Evolutionary conservation across 2,888 invertebrate species (phyloP).

Genomic region (Fabriciana adippe): DNA sequence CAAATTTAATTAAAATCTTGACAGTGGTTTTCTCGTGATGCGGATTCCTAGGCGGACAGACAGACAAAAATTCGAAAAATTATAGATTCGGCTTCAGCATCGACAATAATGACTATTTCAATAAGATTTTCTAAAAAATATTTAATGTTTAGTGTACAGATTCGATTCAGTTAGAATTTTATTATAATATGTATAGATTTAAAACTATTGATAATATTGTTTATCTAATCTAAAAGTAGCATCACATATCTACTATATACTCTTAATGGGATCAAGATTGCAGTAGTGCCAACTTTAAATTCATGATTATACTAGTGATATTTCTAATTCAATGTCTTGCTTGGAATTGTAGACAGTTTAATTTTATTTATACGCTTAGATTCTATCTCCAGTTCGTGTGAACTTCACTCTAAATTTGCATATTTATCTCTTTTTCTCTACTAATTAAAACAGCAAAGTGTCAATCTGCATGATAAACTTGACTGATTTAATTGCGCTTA

Average conservation of each 20-base stretch:
- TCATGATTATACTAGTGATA: slow-evolving; percentile 22
- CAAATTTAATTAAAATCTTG: no score
- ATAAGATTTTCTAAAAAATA: no score
- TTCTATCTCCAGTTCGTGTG: slow-evolving; percentile 36
- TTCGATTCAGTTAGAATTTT: no score
- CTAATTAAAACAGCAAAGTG: slow-evolving; percentile 36
- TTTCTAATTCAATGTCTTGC: slow-evolving; percentile 18
- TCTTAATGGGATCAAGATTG: slow-evolving; percentile 13
- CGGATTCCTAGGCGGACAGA: no score
- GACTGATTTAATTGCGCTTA: slow-evolving; percentile 32
- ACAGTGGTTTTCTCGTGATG: no score
- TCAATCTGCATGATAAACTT: slow-evolving; percentile 32
- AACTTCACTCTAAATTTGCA: slow-evolving; percentile 36
- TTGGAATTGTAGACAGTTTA: slow-evolving; percentile 25
- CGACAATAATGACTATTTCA: no score
- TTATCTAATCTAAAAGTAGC: not conserved
- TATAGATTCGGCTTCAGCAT: no score
- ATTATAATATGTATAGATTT: not conserved
- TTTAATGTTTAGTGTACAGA: no score
- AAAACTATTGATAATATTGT: not conserved
- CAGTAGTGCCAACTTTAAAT: slow-evolving; percentile 20
- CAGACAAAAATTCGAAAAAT: no score
- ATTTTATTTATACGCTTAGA: slow-evolving; percentile 29
- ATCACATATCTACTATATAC: slow-evolving; percentile 13
- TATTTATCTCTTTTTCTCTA: slow-evolving; percentile 33